Base-by-base conservation (phyloP, 2,113 vertebrate species). In the Pavo muticus region DNA sequence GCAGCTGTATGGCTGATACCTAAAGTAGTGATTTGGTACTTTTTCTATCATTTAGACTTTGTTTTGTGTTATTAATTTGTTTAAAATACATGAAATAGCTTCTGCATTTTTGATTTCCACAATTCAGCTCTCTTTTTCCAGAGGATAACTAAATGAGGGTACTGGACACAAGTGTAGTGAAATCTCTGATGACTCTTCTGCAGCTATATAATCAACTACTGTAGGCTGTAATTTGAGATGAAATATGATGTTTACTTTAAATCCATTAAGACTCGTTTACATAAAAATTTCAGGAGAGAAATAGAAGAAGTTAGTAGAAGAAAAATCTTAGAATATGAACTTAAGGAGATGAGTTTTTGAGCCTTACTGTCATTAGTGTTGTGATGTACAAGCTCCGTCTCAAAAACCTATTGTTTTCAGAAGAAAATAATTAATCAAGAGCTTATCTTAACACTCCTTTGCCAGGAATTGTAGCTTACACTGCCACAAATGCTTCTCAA, bases 211-310 rank as follows among this genome's bases (percentile, higher is more conserved):
- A 63, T 61, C 29, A 70, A 50, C 10, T 63, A 45, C 16, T 30
- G 16, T 70, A 56, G 65, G 40, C 44, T 91, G 54, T 88, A 60
- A 84, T 86, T 77, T 90, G 32, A 70, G 69, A 61, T 65, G 81
- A 92, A 94, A 91, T 76, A 14, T 39, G 54, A 48, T 63, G 15
- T 87, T 92, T 84, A 75, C 84, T 80, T 83, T 20, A 82, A 94
- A 79, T 73, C 50, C 50, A 56, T 91, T 68, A 37, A 82, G 79
- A 5, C 6, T 73, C 50, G 67, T 91, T 84, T 73, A 70, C 44
- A 70, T 93, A 71, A 87, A 65, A 17, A 42, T 73, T 94, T 88
- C 47, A 60, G 32, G 10, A 63, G 59, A 24, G 12, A 35, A 70
- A 23, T 63, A 87, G 80, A 74, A 63, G 45, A 45, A 79, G 21